These are phyloP conservation scores for Pseudolaguvia tuberculata DNA, from an alignment of 2,113 vertebrate species.

Conservation along the genomic window DNA sequence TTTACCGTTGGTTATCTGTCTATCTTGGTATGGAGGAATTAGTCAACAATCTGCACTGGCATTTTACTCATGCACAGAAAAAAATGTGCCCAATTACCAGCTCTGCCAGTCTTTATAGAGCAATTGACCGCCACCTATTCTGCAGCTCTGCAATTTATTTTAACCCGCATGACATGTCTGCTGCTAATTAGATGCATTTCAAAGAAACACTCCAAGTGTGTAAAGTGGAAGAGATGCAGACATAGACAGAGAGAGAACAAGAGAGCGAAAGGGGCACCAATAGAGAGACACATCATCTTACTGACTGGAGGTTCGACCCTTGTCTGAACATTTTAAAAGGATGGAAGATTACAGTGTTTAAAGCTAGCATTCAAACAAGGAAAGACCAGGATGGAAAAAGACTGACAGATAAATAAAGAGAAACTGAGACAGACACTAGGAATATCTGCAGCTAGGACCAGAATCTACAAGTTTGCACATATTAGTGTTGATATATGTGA, in stretches of 20 bases:
- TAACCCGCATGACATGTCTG: slow-evolving; percentile 60
- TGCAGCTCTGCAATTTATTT: slow-evolving; percentile 69
- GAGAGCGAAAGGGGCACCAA: not conserved
- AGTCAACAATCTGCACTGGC: slow-evolving; percentile 53
- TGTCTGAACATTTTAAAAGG: slow-evolving; percentile 41
- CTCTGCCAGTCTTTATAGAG: slow-evolving; percentile 60
- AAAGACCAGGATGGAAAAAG: slow-evolving; percentile 21
- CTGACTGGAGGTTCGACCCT: slow-evolving; percentile 39
- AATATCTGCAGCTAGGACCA: not conserved
- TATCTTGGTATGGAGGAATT: slow-evolving; percentile 44
- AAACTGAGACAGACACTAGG: not conserved
- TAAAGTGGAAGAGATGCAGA: slow-evolving; percentile 7
- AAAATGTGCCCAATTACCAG: slow-evolving; percentile 64
- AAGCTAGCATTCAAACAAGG: slow-evolving; percentile 6
- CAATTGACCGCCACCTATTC: slow-evolving; percentile 65
- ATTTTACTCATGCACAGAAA: slow-evolving; percentile 65
- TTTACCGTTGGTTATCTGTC: slow-evolving; percentile 3
- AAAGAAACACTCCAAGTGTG: slow-evolving; percentile 56
- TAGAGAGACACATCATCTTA: slow-evolving; percentile 31
- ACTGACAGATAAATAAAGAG: slow-evolving; percentile 15
- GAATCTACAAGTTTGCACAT: not conserved
- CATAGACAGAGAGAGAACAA: not conserved
- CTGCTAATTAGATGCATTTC: slow-evolving; percentile 68
- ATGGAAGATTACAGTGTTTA: slow-evolving; percentile 43
- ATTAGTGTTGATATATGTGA: not conserved